Evolutionary conservation across 1,140 invertebrate genomes (phyloP).

Genomic region (Zaprionus davidi): DNA sequence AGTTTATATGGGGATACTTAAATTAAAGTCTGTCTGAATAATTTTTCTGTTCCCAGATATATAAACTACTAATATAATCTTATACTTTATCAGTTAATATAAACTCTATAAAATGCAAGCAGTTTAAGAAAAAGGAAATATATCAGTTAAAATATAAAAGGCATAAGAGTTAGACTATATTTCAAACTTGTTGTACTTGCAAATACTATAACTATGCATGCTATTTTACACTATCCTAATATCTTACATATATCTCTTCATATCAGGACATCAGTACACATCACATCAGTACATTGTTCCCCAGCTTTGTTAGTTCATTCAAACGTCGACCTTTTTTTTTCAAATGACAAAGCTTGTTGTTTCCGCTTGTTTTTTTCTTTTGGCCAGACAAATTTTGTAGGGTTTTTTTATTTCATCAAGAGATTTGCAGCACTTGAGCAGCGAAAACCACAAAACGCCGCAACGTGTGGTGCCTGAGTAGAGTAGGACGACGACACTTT

Average conservation of each 20-base stretch:
- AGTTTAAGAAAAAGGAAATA: not conserved
- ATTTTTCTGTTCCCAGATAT: rapidly evolving
- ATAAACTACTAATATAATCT: not conserved
- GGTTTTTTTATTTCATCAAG: conserved; percentile 82
- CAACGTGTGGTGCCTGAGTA: not conserved
- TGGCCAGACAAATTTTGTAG: conserved; percentile 66
- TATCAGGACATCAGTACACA: not conserved
- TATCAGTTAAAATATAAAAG: not conserved
- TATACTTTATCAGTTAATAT: not conserved
- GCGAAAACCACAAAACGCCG: conserved; percentile 57
- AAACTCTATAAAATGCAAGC: rapidly evolving
- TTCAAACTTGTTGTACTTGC: too few species aligned
- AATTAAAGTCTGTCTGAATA: too few species aligned
- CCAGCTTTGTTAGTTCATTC: not conserved
- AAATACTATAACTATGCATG: too few species aligned
- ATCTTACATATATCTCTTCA: not conserved
- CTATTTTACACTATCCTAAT: not conserved
- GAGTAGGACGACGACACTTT: conserved; percentile 65
- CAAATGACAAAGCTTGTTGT: not conserved
- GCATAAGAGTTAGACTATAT: too few species aligned
- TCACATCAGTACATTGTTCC: not conserved
- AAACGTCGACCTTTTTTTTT: not conserved
- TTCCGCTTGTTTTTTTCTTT: not conserved
- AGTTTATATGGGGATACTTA: too few species aligned
- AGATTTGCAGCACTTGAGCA: conserved; percentile 78